phyloP scores from a whole-genome alignment of 2,113 vertebrate genomes.

The Speoplatyrhinus poulsoni region DNA sequence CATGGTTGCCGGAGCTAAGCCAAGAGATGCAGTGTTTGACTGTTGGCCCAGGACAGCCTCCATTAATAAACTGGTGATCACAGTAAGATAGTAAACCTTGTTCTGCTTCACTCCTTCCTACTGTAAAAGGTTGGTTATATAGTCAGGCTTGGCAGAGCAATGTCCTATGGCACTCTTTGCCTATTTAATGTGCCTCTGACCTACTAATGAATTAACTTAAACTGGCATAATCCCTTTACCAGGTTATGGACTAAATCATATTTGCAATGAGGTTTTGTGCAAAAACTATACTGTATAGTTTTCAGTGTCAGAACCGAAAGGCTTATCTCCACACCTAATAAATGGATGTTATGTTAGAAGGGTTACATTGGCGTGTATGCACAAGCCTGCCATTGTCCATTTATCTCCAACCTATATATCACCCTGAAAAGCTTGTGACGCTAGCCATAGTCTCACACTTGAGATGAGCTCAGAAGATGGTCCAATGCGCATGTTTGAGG shows the following conservation, averaged over 20 bases:
- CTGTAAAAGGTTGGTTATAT: slow-evolving; percentile 68
- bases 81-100: slow-evolving; percentile 68
- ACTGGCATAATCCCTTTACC: neutral
- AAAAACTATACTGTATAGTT: no score
- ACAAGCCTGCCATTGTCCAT: no score
- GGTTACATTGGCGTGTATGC: no score
- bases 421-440: slow-evolving; percentile 3
- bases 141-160: slow-evolving; percentile 31
- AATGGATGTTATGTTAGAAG: no score
- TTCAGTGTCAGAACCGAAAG: no score
- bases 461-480: slow-evolving; percentile 22
- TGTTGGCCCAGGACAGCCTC: slow-evolving; percentile 44
- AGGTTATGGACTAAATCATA: neutral
- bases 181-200: slow-evolving; percentile 17
- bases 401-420: no score
- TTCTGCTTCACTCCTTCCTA: slow-evolving; percentile 72
- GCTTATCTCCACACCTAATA: no score
- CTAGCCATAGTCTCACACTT: slow-evolving; percentile 4
- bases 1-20: slow-evolving; percentile 42
- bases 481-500: slow-evolving; percentile 21
- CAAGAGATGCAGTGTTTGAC: slow-evolving; percentile 72
- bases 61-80: slow-evolving; percentile 68
- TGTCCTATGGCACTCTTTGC: slow-evolving; percentile 6
- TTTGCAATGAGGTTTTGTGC: no score
- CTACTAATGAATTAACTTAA: slow-evolving; percentile 2